Base-by-base conservation (phyloP, 1,140 invertebrate genomes). In the Drosophila paulistorum region DNA sequence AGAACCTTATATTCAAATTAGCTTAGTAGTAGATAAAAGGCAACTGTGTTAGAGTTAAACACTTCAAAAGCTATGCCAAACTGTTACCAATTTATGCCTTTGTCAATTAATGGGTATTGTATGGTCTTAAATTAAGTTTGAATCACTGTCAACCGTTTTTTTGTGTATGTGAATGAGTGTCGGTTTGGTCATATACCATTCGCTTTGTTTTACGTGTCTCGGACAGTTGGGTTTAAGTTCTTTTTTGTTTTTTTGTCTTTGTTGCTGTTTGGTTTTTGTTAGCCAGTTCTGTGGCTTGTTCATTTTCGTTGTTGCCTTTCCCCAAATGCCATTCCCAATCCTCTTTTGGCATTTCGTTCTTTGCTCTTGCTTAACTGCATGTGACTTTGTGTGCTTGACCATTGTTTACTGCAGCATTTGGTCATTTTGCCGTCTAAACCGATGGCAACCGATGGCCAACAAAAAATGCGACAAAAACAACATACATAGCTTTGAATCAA, bases 301-400 rank as follows among this genome's bases (percentile, higher is more conserved):
- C 13, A 14, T n/a, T 42, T 73, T 9, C 45, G 39, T 30, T 11
- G 2, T 33, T 42, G 14, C 14, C 48, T 37, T 30, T 14, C 20
- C 37, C 60, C 20, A 51, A 51, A 51, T 41, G 35, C 37, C 60
- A 37, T 14, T 45, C 35, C 20, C 41, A 14, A 62, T 45, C 37
- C 60, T n/a, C 57, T 59, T 59, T 59, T 58, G 30, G 10, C 59
- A 41, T 41, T 30, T 26, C 6, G 39, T 42, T 13, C 14, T 37
- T 39, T 42, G 11, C 35, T 62, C 9, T 11, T 35, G 58, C 62
- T 66, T 62, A 66, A 58, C 63, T 74, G 72, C 72, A 74, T 66
- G 65, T 74, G 72, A 66, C 72, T 74, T 74, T 71, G 9, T 37
- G 71, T 68, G 57, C 54, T 60, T 67, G 60, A 33, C 35, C 72